phyloP scores from a whole-genome alignment of 2,797 vertebrate genomes.

The Urocyon cinereoargenteus region DNA sequence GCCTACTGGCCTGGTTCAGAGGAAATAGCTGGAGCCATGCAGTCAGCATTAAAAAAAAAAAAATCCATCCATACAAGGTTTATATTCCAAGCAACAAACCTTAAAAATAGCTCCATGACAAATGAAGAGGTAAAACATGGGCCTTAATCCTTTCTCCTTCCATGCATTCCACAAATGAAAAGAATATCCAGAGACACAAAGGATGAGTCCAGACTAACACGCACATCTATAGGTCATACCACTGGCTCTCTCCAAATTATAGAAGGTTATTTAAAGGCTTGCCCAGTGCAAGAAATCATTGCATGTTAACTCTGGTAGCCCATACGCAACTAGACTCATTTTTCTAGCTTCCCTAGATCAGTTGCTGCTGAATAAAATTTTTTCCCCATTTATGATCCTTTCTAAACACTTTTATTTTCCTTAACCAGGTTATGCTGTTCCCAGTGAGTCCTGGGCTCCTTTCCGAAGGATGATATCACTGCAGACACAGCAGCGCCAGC shows the following conservation, averaged over 20 bases:
- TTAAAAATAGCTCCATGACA: background rate
- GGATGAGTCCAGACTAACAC: background rate
- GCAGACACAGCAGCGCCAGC: background rate
- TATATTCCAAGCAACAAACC: background rate
- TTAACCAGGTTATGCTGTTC: constrained; percentile 18
- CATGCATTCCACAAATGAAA: background rate
- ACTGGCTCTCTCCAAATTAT: background rate
- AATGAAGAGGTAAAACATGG: background rate
- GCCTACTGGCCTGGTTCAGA: background rate
- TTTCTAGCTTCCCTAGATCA: constrained; percentile 14
- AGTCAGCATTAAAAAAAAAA: background rate
- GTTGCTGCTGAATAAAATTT: background rate
- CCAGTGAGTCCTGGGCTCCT: background rate
- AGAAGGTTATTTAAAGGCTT: background rate
- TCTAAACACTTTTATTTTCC: constrained; percentile 8
- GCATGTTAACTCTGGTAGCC: background rate
- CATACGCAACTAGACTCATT: background rate
- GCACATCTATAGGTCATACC: background rate
- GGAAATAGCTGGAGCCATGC: background rate
- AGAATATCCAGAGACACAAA: background rate
- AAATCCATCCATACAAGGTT: background rate
- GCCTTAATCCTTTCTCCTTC: background rate
- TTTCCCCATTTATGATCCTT: background rate
- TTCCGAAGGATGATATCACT: background rate
- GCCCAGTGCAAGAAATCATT: background rate